A percentile compares a stretch with the other conserved stretches of the same genome.
These are phyloP conservation scores for Caranx melampygus DNA, from an alignment of 2,113 vertebrate genomes.

Conservation along the genomic window DNA sequence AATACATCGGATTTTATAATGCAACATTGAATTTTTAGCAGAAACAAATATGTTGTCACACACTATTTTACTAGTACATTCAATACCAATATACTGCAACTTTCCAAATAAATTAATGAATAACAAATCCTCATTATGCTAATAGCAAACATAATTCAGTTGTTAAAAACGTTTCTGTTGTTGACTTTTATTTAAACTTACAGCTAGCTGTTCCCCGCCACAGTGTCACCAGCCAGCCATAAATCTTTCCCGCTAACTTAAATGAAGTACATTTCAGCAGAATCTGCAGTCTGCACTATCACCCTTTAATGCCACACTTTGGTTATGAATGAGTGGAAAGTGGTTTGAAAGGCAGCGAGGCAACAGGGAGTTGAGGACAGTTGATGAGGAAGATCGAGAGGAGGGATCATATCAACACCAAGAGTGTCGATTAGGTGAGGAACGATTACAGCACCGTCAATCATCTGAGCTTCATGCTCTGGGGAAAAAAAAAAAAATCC, in stretches of 20 bases:
- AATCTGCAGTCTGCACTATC: background rate
- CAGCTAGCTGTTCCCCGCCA: too few relatives aligned
- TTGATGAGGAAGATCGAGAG: constrained; percentile 43
- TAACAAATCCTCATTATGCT: too few relatives aligned
- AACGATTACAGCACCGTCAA: constrained; percentile 55
- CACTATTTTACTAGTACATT: too few relatives aligned
- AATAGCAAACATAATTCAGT: too few relatives aligned
- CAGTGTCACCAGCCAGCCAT: too few relatives aligned
- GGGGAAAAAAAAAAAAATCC: background rate
- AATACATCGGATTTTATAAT: too few relatives aligned
- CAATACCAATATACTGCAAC: too few relatives aligned
- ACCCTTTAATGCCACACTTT: background rate
- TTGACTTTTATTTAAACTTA: too few relatives aligned
- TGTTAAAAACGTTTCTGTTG: too few relatives aligned
- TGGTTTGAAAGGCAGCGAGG: constrained; percentile 13
- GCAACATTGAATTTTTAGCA: too few relatives aligned
- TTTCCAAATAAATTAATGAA: too few relatives aligned
- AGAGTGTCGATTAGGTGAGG: constrained; percentile 73
- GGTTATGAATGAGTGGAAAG: background rate
- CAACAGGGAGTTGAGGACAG: constrained; percentile 33
- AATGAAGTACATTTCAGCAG: background rate
- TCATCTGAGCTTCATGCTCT: constrained; percentile 39
- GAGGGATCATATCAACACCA: constrained; percentile 51
- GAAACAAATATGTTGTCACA: too few relatives aligned
- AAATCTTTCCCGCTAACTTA: background rate